Conservation (phyloP, 2,113 vertebrate genomes). For the Spilogale gracilis region DNA sequence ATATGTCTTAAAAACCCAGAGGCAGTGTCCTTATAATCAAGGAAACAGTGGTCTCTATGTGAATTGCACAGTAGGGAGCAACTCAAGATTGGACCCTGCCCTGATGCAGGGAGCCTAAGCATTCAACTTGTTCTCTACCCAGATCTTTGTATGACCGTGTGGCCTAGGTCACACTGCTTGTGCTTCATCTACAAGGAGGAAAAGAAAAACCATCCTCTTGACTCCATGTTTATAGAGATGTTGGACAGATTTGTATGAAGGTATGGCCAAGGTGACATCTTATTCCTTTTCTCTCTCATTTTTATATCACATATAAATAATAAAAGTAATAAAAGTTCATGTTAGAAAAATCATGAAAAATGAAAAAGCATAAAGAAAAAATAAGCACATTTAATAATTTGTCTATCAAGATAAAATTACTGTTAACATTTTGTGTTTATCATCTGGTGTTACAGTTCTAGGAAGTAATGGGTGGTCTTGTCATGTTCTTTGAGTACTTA, state of each 20-base stretch:
- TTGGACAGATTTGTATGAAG: neutral
- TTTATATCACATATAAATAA: neutral
- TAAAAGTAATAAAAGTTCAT: conserved; percentile 1
- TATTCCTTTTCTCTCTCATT: neutral
- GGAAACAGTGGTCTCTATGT: neutral
- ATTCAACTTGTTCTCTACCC: neutral
- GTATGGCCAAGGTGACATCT: neutral
- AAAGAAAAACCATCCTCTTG: neutral
- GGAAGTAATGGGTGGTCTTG: neutral
- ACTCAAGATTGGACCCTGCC: neutral
- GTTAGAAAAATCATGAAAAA: neutral
- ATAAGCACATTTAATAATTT: neutral
- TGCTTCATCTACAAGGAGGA: neutral
- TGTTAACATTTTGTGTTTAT: neutral
- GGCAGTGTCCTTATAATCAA: neutral
- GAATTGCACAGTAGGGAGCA: fast-evolving
- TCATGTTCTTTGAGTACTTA: neutral
- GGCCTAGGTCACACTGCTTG: neutral
- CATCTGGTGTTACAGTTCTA: neutral
- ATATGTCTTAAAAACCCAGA: neutral
- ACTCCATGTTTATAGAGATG: neutral
- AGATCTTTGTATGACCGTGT: neutral
- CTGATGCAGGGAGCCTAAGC: neutral
- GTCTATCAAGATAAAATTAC: neutral
- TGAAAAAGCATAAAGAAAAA: conserved; percentile 17